Evolutionary conservation across 2,113 vertebrate genomes (phyloP).

Genomic region (Paralichthys olivaceus): DNA sequence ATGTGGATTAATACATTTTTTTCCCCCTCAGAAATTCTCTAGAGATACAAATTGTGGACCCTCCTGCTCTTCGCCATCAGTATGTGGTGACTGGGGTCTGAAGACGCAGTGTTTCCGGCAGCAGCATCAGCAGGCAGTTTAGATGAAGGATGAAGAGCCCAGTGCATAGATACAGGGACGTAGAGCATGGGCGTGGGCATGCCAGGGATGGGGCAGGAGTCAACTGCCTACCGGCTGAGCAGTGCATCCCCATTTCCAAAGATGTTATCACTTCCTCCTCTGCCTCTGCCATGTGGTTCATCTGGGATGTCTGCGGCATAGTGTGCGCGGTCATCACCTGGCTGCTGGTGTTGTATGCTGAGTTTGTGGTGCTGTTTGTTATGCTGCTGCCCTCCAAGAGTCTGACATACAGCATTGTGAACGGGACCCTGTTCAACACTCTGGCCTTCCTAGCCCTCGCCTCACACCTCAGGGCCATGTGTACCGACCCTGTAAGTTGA

Average conservation of each 20-base stretch:
- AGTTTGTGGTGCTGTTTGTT: constrained; percentile 96
- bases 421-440: constrained; percentile 92
- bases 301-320: constrained; percentile 95
- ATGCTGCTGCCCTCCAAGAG: constrained; percentile 96
- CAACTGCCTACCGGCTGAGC: constrained; percentile 88
- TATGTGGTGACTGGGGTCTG: constrained; percentile 58
- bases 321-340: constrained; percentile 94
- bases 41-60: neutral
- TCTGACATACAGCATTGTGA: constrained; percentile 92
- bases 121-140: constrained; percentile 23
- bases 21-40: neutral
- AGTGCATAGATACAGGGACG: constrained; percentile 89
- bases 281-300: constrained; percentile 94
- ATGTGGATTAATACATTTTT: neutral
- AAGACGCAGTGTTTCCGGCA: constrained; percentile 35
- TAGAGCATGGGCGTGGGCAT: constrained; percentile 88
- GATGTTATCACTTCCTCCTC: constrained; percentile 83
- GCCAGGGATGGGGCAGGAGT: constrained; percentile 63
- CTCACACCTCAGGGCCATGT: constrained; percentile 97
- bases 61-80: constrained; percentile 23
- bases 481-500: constrained; percentile 95
- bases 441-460: constrained; percentile 95
- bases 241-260: constrained; percentile 90
- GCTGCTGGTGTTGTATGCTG: constrained; percentile 95
- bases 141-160: constrained; percentile 91